Base-by-base conservation (phyloP, 2,888 invertebrate species). In the Drosophila tripunctata region DNA sequence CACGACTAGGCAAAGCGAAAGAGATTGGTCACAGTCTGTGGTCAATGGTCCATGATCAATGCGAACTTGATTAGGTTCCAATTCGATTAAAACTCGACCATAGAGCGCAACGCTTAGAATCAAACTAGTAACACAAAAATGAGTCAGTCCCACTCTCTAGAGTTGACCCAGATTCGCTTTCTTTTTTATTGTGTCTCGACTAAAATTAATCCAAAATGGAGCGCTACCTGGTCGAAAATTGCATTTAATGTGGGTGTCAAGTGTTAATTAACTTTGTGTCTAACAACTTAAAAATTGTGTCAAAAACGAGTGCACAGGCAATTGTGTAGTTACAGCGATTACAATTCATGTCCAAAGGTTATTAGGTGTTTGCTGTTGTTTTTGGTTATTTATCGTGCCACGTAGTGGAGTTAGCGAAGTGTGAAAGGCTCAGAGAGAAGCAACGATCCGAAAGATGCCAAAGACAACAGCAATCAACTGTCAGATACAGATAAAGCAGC, bases 171-270 rank as follows among this genome's bases (percentile, higher is more conserved):
- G 54, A 68, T 82, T 19, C 24, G 30, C 27, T 24, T 51, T 50
- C 55, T 52, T 33, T 36, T 17, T 21, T 12, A 4, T 27, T n/a
- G 0, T 41, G n/a, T n/a, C n/a, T n/a, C n/a, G n/a, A n/a, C n/a
- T n/a, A n/a, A 24, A 44, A 12, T 48, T 41, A 48, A n/a, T n/a
- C 12, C 27, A 51, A 66, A 66, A 54, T 67, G 47, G 58, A 12
- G 33, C 40, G 24, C 51, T 57, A 66, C 47, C 45, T 63, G 41
- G 21, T 38, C 38, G 47, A 30, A 41, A 79, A 63, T 75, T 56
- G 44, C 78, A 72, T 61, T 48, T 72, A 64, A 66, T 75, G 63
- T 63, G n/a, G 65, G 73, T 87, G 87, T 73, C 74, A 76, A 71
- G 62, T 51, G 68, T 61, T 70, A 84, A 81, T 84, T 84, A 36